Base-by-base conservation (phyloP, 2,888 invertebrate species). In the Harpalus rufipes region DNA sequence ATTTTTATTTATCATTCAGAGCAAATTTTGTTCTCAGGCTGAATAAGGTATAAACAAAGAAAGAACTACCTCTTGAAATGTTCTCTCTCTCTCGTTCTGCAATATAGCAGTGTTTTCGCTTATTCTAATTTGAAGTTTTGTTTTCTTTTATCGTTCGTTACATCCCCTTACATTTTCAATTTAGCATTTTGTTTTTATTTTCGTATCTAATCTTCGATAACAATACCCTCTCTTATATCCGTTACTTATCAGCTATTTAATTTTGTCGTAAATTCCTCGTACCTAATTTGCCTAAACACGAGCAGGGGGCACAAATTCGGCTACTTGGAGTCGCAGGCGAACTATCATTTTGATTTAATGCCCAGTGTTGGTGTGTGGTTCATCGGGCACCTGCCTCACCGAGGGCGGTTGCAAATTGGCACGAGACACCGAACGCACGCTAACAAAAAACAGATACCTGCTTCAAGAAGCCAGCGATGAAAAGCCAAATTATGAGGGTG, bases 351-450 rank as follows among this genome's bases (percentile, higher is more conserved):
- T 51, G 44, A 51, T 51, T 51, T 51, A 51, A 51, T 51, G 44
- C 44, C 10, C 44, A 51, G 44, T 51, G 44, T 51, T 51, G 78
- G 78, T 32, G 56, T 78, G 76, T 74, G 74, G 16, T 21, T 16
- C 72, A 76, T 44, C 83, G 32, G 74, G 61, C 59, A 21, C 59
- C 56, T 68, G 51, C 25, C 51, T 41, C n/a, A 61, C 84, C 78
- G 84, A 65, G 84, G 84, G 84, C 84, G 84, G 84, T 84, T 84
- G 84, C 84, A 84, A 84, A 84, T 84, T 84, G 68, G 72, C 72
- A 58, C 65, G 81, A 21, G 81, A 25, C 68, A 51, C 12, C 39
- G 58, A 58, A 72, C 82, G 44, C 44, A 51, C 44, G 44, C 44
- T 12, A 51, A 51, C 44, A 51, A 51, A 51, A 51, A 51, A 51